Percentiles rank a stretch among this genome's conserved stretches.
Conservation (phyloP, 2,888 invertebrate genomes). For the Sinelater perroti region DNA sequence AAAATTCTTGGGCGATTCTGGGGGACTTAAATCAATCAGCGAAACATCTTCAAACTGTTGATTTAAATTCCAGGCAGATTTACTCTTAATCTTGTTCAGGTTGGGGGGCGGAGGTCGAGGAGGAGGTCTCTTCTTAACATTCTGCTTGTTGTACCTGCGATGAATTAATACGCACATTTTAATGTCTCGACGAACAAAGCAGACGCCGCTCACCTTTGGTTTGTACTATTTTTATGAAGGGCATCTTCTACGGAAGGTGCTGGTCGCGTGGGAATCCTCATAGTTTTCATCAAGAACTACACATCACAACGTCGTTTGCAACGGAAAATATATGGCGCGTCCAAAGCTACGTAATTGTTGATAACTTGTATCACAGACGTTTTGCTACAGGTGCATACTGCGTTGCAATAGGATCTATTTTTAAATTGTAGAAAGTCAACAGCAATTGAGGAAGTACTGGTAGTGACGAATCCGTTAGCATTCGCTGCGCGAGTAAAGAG, state of each 20-base stretch:
- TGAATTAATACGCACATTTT: neutral
- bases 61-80: conserved; percentile 54
- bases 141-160: conserved; percentile 34
- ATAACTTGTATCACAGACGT: conserved; percentile 12
- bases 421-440: conserved; percentile 15
- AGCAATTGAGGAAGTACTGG: conserved; percentile 1
- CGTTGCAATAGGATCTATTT: conserved; percentile 17
- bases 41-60: conserved; percentile 57
- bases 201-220: conserved; percentile 24
- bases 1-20: conserved; percentile 55
- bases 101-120: conserved; percentile 78
- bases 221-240: conserved; percentile 32
- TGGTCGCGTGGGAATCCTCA: conserved; percentile 44
- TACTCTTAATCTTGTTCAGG: conserved; percentile 54
- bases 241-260: conserved; percentile 44
- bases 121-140: conserved; percentile 72
- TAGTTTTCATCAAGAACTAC: conserved; percentile 42
- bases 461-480: neutral
- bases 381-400: conserved; percentile 1
- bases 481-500: neutral
- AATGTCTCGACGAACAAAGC: neutral
- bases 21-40: conserved; percentile 65
- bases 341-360: conserved; percentile 1
- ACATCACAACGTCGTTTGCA: conserved; percentile 23
- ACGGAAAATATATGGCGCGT: neutral